A percentile compares a stretch with the other conserved stretches of the same genome.
These are phyloP conservation scores for Achroia grisella DNA, from an alignment of 1,140 invertebrate genomes.

Conservation along the genomic window DNA sequence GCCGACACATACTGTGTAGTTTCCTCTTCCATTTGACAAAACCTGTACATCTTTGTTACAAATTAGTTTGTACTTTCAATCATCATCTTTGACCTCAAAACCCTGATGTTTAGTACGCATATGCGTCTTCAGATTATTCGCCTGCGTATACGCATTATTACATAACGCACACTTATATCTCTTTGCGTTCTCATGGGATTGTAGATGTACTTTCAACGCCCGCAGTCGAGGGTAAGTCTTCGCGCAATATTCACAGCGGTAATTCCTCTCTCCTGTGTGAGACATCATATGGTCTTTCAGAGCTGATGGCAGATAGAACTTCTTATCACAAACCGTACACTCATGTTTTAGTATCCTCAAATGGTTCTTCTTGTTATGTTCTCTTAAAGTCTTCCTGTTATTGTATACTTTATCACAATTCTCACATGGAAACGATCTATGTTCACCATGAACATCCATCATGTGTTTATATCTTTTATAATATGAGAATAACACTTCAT, in stretches of 20 bases:
- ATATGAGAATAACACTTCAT: constrained; percentile 12
- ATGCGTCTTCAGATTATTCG: constrained; percentile 40
- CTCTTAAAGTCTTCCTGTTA: constrained; percentile 9
- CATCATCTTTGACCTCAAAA: constrained; percentile 14
- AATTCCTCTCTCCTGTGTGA: constrained; percentile 16
- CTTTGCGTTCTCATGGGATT: constrained; percentile 32
- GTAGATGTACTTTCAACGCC: constrained; percentile 11
- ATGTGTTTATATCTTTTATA: constrained; percentile 9
- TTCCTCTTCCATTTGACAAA: no score
- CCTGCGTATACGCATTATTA: constrained; percentile 4
- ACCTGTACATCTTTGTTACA: no score
- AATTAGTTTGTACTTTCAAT: no score
- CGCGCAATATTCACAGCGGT: constrained; percentile 14
- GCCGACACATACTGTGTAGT: no score
- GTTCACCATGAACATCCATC: constrained; percentile 14
- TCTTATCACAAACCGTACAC: constrained; percentile 11
- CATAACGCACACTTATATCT: constrained; percentile 6
- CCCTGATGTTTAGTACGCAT: constrained; percentile 46
- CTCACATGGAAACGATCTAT: constrained; percentile 8
- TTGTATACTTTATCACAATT: constrained; percentile 12
- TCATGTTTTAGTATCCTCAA: constrained; percentile 12
- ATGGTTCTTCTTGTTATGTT: constrained; percentile 12
- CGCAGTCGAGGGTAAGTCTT: constrained; percentile 12
- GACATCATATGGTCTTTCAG: constrained; percentile 15
- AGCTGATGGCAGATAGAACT: constrained; percentile 9